Base-by-base conservation (phyloP, 2,113 vertebrate species). In the Rhinichthys klamathensis region DNA sequence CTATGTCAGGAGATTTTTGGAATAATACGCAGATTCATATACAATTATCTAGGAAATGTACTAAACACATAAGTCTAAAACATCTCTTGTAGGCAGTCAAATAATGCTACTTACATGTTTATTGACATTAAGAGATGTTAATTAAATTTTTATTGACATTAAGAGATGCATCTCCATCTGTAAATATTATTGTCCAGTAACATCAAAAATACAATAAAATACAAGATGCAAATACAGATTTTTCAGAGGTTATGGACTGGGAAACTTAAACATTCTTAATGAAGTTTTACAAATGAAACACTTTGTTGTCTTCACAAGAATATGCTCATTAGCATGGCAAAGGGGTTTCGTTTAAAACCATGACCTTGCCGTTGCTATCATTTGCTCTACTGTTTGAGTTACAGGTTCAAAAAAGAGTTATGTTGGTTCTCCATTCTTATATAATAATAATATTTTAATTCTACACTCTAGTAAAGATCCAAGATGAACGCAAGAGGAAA, bases 401-500 rank as follows among this genome's bases (percentile, higher is more conserved):
- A 18, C 27, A 18, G 1, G 65, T 38, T 67, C 5, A 21, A 54
- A 54, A 54, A 7, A 56, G 5, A 2, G 27, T 30, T 65, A 16
- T 65, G 4, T 38, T 8, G 11, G 7, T n/a, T n/a, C 35, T 44
- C 23, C 35, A 44, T 44, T 15, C 41, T 27, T 46, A 16, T 49
- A 16, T 16, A 4, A 21, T 44, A 72, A 2, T 16, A 4, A 49
- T 25, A 3, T 41, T 16, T 3, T 21, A 32, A 51, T 54, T 51
- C 15, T 54, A 54, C 46, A 21, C 11, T 21, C 13, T 54, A 54
- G 46, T 54, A 76, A 30, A 76, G 23, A 16, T 46, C 73, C 73
- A 51, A 51, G 73, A 95, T 94, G 94, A 82, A 89, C 38, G 38
- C 21, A 15, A 85, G 70, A 23, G 78, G 69, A 65, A 88, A 63